Evolutionary conservation across 2,113 vertebrate species (phyloP).

Genomic region (Saccopteryx leptura): DNA sequence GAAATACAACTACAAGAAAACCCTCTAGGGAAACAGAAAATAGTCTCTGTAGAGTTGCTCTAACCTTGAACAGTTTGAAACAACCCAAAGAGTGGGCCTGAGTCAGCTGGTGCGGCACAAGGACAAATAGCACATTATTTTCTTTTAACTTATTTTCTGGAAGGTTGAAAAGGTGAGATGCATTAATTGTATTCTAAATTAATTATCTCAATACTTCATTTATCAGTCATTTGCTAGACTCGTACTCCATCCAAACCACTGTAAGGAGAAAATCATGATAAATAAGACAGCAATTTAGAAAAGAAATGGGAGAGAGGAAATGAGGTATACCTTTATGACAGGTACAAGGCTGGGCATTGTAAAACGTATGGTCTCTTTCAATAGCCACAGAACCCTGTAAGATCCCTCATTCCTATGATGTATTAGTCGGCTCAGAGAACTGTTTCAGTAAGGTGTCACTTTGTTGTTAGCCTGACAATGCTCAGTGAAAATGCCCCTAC

Average conservation of each 20-base stretch:
- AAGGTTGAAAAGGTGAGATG: not conserved
- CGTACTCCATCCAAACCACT: not conserved
- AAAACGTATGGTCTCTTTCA: not conserved
- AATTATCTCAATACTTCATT: not conserved
- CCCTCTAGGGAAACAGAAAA: not conserved
- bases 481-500: not conserved
- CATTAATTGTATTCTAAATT: not conserved
- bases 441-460: not conserved
- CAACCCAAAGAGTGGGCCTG: not conserved
- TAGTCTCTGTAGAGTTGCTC: not conserved
- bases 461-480: not conserved
- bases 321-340: not conserved
- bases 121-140: not conserved
- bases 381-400: not conserved
- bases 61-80: not conserved
- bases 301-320: not conserved
- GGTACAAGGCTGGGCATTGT: not conserved
- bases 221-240: not conserved
- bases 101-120: not conserved
- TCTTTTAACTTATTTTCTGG: not conserved
- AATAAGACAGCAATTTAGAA: constrained; percentile 2
- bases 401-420: not conserved
- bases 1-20: not conserved
- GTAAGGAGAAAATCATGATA: not conserved
- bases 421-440: not conserved